A percentile compares a stretch with the other conserved stretches of the same genome.
These are phyloP conservation scores for Spodoptera litura DNA, from an alignment of 1,140 invertebrate genomes.

Conservation along the genomic window DNA sequence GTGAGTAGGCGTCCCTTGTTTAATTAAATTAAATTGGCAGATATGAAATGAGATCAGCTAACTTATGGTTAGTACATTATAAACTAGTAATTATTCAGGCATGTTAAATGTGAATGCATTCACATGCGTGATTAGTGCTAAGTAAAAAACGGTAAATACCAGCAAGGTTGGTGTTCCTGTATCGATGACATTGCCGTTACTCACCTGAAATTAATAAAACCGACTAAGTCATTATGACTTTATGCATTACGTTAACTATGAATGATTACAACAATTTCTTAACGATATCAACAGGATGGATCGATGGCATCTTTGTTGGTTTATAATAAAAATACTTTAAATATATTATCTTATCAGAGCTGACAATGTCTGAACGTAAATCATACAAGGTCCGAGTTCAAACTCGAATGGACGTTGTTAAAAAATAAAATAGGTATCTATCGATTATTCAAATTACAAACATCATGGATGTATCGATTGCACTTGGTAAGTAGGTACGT, in stretches of 20 bases:
- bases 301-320: slow-evolving; percentile 7
- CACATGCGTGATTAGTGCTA: slow-evolving; percentile 67
- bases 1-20: slow-evolving; percentile 31
- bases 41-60: slow-evolving; percentile 53
- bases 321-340: slow-evolving; percentile 16
- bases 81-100: slow-evolving; percentile 31
- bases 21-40: slow-evolving; percentile 52
- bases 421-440: not conserved
- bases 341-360: slow-evolving; percentile 21
- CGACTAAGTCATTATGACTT: slow-evolving; percentile 31
- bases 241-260: not conserved
- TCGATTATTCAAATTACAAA: too few relatives aligned
- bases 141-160: slow-evolving; percentile 78
- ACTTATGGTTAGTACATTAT: slow-evolving; percentile 49
- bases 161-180: slow-evolving; percentile 82
- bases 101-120: slow-evolving; percentile 55
- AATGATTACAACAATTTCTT: not conserved
- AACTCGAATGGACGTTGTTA: not conserved
- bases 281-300: not conserved
- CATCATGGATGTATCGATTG: not conserved
- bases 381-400: not conserved
- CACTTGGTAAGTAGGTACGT: not conserved
- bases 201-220: slow-evolving; percentile 78
- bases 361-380: slow-evolving; percentile 6
- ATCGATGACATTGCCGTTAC: slow-evolving; percentile 86